Evolutionary conservation across 1,140 invertebrate genomes (phyloP).

Genomic region (Mesaphorura yosii): DNA sequence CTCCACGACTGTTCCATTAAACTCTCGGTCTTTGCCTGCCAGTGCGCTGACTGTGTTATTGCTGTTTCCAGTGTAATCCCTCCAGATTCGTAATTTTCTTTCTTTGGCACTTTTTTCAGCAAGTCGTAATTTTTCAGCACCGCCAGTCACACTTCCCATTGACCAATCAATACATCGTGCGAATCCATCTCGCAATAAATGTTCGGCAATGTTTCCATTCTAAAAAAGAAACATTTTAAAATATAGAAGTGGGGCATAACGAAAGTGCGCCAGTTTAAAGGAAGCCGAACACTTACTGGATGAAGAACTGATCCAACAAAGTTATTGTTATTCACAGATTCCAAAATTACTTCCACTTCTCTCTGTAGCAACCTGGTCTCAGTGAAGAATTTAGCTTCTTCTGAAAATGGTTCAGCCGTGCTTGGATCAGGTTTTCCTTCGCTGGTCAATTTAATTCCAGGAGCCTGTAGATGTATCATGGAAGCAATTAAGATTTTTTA

Average conservation of each 20-base stretch:
- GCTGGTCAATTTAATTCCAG: constrained; percentile 56
- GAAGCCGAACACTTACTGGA: constrained; percentile 61
- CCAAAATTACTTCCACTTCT: constrained; percentile 83
- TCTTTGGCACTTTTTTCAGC: constrained; percentile 82
- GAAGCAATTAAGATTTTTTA: constrained; percentile 6
- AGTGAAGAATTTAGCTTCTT: constrained; percentile 80
- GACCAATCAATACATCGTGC: constrained; percentile 97
- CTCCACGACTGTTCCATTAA: constrained; percentile 76
- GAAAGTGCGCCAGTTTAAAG: no score
- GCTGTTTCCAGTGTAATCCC: constrained; percentile 48
- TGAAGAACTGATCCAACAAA: constrained; percentile 91
- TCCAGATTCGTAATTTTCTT: constrained; percentile 73
- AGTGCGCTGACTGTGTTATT: constrained; percentile 3
- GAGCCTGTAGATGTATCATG: constrained; percentile 54
- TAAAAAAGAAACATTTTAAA: constrained; percentile 34
- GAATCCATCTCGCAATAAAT: constrained; percentile 78
- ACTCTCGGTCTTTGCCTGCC: constrained; percentile 65
- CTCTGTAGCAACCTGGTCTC: constrained; percentile 82
- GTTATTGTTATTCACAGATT: constrained; percentile 69
- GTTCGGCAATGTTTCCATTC: constrained; percentile 88
- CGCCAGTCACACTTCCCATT: constrained; percentile 69
- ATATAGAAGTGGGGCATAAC: no score
- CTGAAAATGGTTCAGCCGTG: constrained; percentile 50
- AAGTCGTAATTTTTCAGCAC: constrained; percentile 67
- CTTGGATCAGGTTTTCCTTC: constrained; percentile 52